These are phyloP conservation scores for Willisornis vidua DNA, from an alignment of 2,113 vertebrate species.

Conservation along the genomic window DNA sequence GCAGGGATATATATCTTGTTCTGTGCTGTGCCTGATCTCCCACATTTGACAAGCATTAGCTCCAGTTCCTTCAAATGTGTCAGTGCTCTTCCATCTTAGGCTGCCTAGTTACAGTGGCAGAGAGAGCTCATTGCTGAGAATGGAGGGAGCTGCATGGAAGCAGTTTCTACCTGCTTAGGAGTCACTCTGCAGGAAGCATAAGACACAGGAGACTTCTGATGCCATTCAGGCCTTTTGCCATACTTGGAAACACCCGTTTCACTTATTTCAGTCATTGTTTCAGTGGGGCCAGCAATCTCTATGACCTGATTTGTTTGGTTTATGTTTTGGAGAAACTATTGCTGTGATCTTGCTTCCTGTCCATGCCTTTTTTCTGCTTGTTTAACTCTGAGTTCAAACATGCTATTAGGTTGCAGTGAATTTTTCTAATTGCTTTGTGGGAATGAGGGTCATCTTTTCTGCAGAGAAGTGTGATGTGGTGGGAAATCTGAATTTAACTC, in stretches of 20 bases:
- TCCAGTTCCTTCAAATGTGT: background rate
- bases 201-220: background rate
- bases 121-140: background rate
- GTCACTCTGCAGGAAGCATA: background rate
- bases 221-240: background rate
- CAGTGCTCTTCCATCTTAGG: background rate
- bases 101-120: background rate
- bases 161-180: background rate
- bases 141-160: background rate
- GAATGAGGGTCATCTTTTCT: background rate
- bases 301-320: background rate
- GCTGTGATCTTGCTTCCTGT: background rate
- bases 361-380: background rate
- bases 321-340: background rate
- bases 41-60: background rate
- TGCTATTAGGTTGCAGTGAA: background rate
- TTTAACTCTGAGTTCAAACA: background rate
- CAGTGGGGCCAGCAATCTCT: background rate
- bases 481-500: slow-evolving; percentile 10
- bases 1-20: background rate
- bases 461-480: background rate
- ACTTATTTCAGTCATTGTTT: background rate
- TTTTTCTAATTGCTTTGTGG: background rate
- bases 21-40: background rate
- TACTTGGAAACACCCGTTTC: background rate